Base-by-base conservation (phyloP, 2,113 vertebrate species). In the Butastur rufipennis region DNA sequence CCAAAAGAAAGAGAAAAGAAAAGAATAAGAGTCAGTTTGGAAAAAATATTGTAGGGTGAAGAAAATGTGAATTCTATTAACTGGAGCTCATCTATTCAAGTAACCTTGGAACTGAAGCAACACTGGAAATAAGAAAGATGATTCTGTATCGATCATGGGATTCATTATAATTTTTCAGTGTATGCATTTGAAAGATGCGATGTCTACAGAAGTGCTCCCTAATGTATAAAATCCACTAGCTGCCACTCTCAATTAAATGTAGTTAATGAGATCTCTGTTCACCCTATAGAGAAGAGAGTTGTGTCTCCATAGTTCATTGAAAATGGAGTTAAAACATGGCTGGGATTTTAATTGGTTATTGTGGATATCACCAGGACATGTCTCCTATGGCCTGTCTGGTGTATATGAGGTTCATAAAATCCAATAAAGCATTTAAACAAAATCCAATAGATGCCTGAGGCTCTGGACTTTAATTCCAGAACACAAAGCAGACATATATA, bases 201-300 rank as follows among this genome's bases (percentile, higher is more conserved):
- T 95, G 88, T 85, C 97, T 95, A 81, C 65, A 91, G 81, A 97
- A 97, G 84, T 96, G 93, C 84, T 97, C 97, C 96, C 96, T 94
- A 91, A 96, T 65, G 97, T 94, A 96, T 87, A 89, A 96, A 97
- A 97, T 91, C 89, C 96, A 93, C 93, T 95, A 89, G 66, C 93
- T 95, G 96, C 96, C 94, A 93, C 83, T 96, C 86, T 92, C 93
- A 96, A 97, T 97, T 97, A 97, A 97, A 91, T 61, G 77, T 48
- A 94, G 93, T 95, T 97, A 97, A 97, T 96, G 93, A 97, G 97
- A 94, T 97, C 91, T 95, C 81, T 89, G 86, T 45, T 95, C 95
- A 79, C 70, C 91, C 91, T 85, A 68, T 58, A 82, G 77, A 81
- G 53, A 84, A 95, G 83, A 85, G 45, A 14, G 66, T 11, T 87